Base-by-base conservation (phyloP, 2,888 invertebrate genomes). In the Chrysomela aeneicollis region DNA sequence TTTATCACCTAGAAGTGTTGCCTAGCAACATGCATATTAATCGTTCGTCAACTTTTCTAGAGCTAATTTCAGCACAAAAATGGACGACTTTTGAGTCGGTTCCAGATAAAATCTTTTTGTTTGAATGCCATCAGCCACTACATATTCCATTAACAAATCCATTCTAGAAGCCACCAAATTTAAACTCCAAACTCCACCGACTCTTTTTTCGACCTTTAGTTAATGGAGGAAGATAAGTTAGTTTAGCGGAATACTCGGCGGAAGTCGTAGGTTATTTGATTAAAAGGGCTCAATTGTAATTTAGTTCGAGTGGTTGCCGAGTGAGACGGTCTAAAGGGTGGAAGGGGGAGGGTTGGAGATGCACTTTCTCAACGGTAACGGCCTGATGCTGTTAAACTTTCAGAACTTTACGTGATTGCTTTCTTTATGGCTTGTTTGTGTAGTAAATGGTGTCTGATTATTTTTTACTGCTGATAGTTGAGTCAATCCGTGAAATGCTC, bases 221-320 rank as follows among this genome's bases (percentile, higher is more conserved):
- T n/a, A 42, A 15, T 42, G 42, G 42, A 42, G 15, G n/a, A 15
- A 42, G 42, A 42, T 15, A 42, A 42, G 42, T 42, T 42, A 42
- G n/a, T 42, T 42, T 15, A 15, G 42, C 42, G 32, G 10, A 35
- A 35, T 35, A 35, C 32, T 35, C 32, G 32, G 2, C 42, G 42
- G 15, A 15, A 12, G 12, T 42, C 55, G 55, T 55, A 8, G 47
- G 22, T 51, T 52, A 51, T 61, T 61, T 61, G 60, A 61, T 61
- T 61, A 61, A 61, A 61, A 61, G 35, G 42, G 46, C 42, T 61
- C 53, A 53, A 61, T 61, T 61, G 60, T 61, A 53, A 61, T 61
- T 61, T 61, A 52, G 52, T 37, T 37, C 42, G 42, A 61, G 60
- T 53, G 53, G 46, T 35, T 60, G 35, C 35, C 10, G 12, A 26